These are phyloP conservation scores for Sweltsa coloradensis DNA, from an alignment of 1,140 invertebrate species.

Conservation along the genomic window DNA sequence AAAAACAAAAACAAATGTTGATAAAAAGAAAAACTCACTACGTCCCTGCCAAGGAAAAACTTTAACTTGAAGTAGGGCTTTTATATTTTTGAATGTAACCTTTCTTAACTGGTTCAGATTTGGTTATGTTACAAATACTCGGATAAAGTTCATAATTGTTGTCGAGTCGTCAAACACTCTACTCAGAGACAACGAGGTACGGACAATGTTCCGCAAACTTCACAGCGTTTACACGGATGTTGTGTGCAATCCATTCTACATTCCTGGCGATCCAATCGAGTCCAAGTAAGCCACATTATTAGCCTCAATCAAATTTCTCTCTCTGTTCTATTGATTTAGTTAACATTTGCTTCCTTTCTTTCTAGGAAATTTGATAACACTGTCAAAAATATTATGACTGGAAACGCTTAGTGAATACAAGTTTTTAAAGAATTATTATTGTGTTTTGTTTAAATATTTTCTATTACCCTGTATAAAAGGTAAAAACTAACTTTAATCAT, in stretches of 20 bases:
- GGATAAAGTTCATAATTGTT: conserved; percentile 89
- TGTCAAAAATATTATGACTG: conserved; percentile 17
- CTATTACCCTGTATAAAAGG: no score
- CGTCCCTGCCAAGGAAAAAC: no score
- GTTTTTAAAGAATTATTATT: no score
- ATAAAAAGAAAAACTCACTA: neutral
- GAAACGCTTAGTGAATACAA: no score
- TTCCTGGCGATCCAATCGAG: conserved; percentile 68
- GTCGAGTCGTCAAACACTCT: conserved; percentile 82
- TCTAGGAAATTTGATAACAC: conserved; percentile 20
- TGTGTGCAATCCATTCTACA: conserved; percentile 90
- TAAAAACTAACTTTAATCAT: no score
- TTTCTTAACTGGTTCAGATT: conserved; percentile 47
- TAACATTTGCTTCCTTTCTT: conserved; percentile 12
- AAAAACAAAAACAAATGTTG: no score
- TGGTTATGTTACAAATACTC: conserved; percentile 96
- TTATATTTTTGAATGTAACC: conserved; percentile 3
- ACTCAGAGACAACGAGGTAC: conserved; percentile 86
- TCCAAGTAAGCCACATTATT: conserved; percentile 51
- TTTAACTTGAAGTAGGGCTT: no score
- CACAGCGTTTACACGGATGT: conserved; percentile 85
- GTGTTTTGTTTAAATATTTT: no score
- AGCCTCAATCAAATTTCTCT: neutral
- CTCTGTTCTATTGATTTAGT: neutral
- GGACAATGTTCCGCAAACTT: conserved; percentile 80